Evolutionary conservation across 2,888 invertebrate species (phyloP).

Genomic region (Nemotelus nigrinus): DNA sequence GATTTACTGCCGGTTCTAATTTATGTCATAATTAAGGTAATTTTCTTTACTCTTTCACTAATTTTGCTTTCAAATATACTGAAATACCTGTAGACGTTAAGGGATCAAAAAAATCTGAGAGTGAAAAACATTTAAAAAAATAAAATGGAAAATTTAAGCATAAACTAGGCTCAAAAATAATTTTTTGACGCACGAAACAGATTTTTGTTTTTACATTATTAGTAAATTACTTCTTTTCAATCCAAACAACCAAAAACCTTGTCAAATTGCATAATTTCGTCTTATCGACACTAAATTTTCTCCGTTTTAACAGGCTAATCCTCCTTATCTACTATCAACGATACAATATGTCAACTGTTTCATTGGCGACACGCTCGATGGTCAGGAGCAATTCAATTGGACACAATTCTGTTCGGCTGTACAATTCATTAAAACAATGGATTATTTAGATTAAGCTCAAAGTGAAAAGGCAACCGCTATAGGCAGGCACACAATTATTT

Average conservation of each 20-base stretch:
- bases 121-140: neutral
- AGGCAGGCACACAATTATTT: no score
- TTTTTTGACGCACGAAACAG: no score
- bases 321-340: conserved; percentile 91
- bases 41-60: neutral
- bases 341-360: conserved; percentile 96
- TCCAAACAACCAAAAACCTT: neutral
- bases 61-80: neutral
- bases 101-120: neutral
- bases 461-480: neutral
- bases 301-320: conserved; percentile 79
- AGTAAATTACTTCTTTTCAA: neutral
- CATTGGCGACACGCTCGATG: conserved; percentile 82
- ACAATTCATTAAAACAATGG: conserved; percentile 97
- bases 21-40: conserved; percentile 92
- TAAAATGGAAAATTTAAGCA: neutral
- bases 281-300: no score
- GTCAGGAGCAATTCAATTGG: conserved; percentile 98
- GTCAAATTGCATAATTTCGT: no score
- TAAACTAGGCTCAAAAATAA: no score
- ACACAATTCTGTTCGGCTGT: conserved; percentile 97
- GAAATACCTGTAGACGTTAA: no score
- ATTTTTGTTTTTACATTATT: conserved; percentile 30
- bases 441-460: conserved; percentile 56
- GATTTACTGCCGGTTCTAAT: conserved; percentile 97